These are phyloP conservation scores for Hylaeus volcanicus DNA, from an alignment of 1,140 invertebrate genomes.

Conservation along the genomic window DNA sequence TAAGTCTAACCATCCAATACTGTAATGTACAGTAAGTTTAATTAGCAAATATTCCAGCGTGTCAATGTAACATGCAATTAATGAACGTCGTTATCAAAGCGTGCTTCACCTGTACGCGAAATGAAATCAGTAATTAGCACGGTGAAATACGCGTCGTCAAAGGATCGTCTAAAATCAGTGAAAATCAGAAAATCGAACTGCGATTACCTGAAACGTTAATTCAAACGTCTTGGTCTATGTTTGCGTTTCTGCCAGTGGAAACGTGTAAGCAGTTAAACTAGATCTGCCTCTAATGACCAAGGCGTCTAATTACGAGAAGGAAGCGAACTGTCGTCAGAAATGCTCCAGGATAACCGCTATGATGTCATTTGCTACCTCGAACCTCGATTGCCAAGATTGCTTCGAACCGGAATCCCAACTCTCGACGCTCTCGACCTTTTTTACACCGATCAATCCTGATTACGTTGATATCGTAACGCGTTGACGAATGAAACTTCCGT, in stretches of 20 bases:
- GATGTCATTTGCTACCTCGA: conserved; percentile 41
- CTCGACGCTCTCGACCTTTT: neutral
- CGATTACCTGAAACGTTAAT: conserved; percentile 21
- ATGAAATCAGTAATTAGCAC: neutral
- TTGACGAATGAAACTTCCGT: neutral
- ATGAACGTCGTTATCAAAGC: neutral
- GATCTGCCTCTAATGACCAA: conserved; percentile 54
- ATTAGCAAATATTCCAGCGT: no score
- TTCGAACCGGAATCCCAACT: conserved; percentile 13
- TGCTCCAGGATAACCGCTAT: conserved; percentile 52
- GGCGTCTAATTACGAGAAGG: conserved; percentile 66
- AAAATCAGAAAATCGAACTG: conserved; percentile 12
- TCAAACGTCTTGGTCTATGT: conserved; percentile 12
- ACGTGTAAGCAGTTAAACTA: conserved; percentile 39
- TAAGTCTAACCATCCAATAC: no score
- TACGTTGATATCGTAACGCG: neutral
- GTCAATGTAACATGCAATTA: no score
- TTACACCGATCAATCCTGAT: neutral
- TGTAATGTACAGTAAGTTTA: no score
- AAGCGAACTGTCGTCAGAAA: conserved; percentile 61
- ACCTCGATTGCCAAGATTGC: conserved; percentile 20
- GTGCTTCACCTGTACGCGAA: neutral
- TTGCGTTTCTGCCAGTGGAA: conserved; percentile 10
- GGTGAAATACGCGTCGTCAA: neutral
- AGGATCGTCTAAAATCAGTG: neutral